Conservation (phyloP, 2,888 invertebrate species). For the Hydraecia micacea region DNA sequence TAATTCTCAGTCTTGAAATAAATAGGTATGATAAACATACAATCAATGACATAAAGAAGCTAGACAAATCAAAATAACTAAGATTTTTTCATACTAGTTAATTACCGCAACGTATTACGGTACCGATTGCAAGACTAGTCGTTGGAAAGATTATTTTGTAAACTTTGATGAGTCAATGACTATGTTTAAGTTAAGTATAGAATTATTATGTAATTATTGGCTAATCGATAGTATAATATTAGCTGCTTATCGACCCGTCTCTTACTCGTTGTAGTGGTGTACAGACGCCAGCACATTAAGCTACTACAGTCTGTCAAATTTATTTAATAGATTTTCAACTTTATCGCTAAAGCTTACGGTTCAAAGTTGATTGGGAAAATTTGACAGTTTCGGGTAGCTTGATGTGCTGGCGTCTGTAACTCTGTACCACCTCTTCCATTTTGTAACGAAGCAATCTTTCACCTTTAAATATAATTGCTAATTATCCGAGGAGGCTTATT, state of each 20-base stretch:
- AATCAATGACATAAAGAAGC: neutral
- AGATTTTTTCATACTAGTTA: neutral
- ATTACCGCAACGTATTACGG: slow-evolving; percentile 39
- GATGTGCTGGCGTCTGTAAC: no score
- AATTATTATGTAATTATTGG: slow-evolving; percentile 38
- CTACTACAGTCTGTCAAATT: no score
- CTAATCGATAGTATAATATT: slow-evolving; percentile 14
- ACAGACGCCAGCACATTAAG: no score
- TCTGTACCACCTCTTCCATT: slow-evolving; percentile 1
- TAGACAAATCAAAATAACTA: neutral
- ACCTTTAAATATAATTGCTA: slow-evolving; percentile 23
- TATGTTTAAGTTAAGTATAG: slow-evolving; percentile 38
- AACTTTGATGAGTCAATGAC: slow-evolving; percentile 36
- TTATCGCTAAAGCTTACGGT: no score
- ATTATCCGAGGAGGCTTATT: neutral
- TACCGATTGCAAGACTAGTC: slow-evolving; percentile 45
- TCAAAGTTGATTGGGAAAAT: no score
- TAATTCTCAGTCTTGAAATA: neutral
- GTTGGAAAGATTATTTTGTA: slow-evolving; percentile 35
- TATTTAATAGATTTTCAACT: no score
- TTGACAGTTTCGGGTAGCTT: no score
- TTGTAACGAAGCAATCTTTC: slow-evolving; percentile 31
- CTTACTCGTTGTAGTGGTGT: neutral
- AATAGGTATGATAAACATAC: neutral
- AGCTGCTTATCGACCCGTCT: slow-evolving; percentile 1